phyloP scores from a whole-genome alignment of 2,113 vertebrate genomes.

The Dromiciops gliroides region DNA sequence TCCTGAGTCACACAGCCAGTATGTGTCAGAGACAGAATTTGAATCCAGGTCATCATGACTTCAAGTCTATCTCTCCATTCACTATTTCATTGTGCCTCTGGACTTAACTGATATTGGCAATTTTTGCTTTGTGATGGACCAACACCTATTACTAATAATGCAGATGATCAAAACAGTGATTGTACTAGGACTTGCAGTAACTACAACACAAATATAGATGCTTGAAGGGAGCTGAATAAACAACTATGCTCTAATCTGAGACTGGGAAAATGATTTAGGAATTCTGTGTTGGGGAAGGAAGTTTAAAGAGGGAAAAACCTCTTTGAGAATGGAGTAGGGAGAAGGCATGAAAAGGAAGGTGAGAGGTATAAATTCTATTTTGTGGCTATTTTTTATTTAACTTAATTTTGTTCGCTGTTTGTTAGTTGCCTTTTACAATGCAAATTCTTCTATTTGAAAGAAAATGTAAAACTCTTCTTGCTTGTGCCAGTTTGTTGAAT shows the following conservation, averaged over 20 bases:
- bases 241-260: background rate
- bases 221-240: background rate
- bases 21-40: background rate
- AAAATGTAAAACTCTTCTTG: background rate
- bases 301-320: background rate
- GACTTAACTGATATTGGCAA: background rate
- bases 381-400: background rate
- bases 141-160: background rate
- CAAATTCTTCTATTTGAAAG: background rate
- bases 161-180: background rate
- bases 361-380: background rate
- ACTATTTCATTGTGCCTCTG: background rate
- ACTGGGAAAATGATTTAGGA: slow-evolving; percentile 1
- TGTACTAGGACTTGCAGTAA: background rate
- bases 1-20: background rate
- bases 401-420: background rate
- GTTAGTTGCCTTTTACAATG: background rate
- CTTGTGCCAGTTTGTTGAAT: background rate
- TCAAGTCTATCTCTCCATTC: background rate
- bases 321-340: background rate
- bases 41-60: background rate
- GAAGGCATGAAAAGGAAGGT: background rate
- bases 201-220: background rate
- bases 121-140: background rate
- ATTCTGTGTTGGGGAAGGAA: slow-evolving; percentile 16